A percentile compares a stretch with the other conserved stretches of the same genome.
These are phyloP conservation scores for Tupaia tana DNA, from an alignment of 2,113 vertebrate species.

Conservation along the genomic window DNA sequence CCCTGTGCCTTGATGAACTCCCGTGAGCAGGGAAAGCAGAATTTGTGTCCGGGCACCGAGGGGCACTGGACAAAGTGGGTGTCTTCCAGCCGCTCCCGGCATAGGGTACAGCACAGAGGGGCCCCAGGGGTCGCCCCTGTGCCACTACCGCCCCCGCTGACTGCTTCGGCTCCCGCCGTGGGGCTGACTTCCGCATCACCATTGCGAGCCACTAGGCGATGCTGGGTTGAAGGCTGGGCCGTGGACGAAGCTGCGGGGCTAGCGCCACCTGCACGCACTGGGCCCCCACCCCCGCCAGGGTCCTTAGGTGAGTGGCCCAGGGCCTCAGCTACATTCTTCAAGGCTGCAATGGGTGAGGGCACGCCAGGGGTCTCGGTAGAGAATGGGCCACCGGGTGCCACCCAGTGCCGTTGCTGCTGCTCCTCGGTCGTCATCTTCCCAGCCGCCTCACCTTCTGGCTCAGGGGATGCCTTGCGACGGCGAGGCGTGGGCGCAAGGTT, in stretches of 20 bases:
- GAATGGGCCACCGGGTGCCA: constrained; percentile 68
- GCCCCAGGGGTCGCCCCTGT: constrained; percentile 82
- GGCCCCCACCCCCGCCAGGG: constrained; percentile 82
- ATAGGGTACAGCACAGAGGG: constrained; percentile 93
- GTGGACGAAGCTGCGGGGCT: constrained; percentile 88
- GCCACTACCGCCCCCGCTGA: constrained; percentile 67
- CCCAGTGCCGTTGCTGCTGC: constrained; percentile 84
- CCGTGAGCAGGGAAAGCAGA: constrained; percentile 94
- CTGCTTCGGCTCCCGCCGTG: constrained; percentile 54
- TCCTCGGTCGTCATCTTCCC: constrained; percentile 85
- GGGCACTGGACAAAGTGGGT: constrained; percentile 91
- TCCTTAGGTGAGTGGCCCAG: constrained; percentile 91
- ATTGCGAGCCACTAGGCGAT: constrained; percentile 88
- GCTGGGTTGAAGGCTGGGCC: constrained; percentile 86
- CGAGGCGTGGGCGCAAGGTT: constrained; percentile 85
- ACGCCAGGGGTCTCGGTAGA: constrained; percentile 83
- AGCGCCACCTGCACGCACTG: constrained; percentile 86
- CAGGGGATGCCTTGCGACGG: constrained; percentile 91
- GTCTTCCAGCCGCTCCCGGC: constrained; percentile 92
- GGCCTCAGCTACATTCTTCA: constrained; percentile 92
- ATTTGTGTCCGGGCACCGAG: constrained; percentile 92
- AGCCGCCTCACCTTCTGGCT: constrained; percentile 87
- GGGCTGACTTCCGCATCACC: constrained; percentile 87
- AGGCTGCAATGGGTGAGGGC: constrained; percentile 89
- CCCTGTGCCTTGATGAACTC: constrained; percentile 92